phyloP scores from a whole-genome alignment of 2,888 invertebrate species.

The Dorcus parallelipipedus region DNA sequence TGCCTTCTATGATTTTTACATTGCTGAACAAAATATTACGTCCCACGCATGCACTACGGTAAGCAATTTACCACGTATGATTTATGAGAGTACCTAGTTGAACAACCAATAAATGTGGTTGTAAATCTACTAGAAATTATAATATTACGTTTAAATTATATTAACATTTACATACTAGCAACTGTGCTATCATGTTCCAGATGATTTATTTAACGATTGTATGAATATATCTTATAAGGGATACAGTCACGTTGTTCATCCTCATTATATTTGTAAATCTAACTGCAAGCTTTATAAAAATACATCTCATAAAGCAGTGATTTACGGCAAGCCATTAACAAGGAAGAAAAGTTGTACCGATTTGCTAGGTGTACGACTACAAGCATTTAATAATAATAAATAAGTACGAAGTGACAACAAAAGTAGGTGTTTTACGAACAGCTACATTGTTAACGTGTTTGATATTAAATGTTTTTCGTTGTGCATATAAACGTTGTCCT shows the following conservation, averaged over 20 bases:
- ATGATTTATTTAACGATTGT: conserved; percentile 1
- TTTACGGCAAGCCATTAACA: conserved; percentile 12
- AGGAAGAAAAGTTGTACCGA: conserved; percentile 14
- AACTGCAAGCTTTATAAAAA: conserved; percentile 12
- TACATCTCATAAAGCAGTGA: conserved; percentile 13
- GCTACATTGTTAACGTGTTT: conserved; percentile 43
- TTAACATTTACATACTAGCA: too few relatives aligned
- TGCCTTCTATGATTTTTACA: too few relatives aligned
- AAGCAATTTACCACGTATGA: too few relatives aligned
- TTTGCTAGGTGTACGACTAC: conserved; percentile 21
- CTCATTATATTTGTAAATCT: conserved; percentile 15
- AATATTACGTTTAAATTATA: too few relatives aligned
- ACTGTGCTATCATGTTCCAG: too few relatives aligned
- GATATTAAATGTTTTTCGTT: conserved; percentile 43
- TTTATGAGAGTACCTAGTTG: too few relatives aligned
- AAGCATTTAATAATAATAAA: conserved; percentile 28
- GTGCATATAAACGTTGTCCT: conserved; percentile 42
- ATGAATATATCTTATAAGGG: conserved; percentile 7
- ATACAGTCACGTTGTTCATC: conserved; percentile 13
- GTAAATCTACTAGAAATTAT: too few relatives aligned
- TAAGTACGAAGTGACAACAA: conserved; percentile 26
- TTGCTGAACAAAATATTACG: too few relatives aligned
- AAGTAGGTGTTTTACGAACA: conserved; percentile 43
- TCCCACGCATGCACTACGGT: too few relatives aligned
- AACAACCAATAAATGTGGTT: too few relatives aligned